Evolutionary conservation across 2,888 invertebrate genomes (phyloP).

Genomic region (Bhutanitis thaidina): DNA sequence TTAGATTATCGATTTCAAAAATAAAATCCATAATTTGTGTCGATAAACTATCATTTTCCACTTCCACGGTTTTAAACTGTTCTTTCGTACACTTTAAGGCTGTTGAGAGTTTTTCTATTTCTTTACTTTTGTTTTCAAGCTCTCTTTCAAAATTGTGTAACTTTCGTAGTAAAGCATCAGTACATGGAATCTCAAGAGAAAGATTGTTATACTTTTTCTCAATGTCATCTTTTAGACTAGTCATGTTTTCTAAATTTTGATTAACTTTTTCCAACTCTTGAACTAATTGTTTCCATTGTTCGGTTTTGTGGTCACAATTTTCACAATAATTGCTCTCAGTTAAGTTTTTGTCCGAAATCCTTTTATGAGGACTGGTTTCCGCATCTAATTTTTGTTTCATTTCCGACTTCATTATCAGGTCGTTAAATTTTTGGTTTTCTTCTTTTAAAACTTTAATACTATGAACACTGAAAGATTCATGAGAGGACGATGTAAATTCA

Average conservation of each 20-base stretch:
- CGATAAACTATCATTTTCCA: conserved; percentile 77
- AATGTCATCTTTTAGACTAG: conserved; percentile 41
- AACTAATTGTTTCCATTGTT: conserved; percentile 29
- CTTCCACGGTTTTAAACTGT: conserved; percentile 58
- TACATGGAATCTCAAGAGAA: conserved; percentile 45
- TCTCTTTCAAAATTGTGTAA: conserved; percentile 47
- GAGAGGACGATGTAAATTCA: not conserved
- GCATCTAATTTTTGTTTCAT: conserved; percentile 30
- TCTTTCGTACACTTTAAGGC: conserved; percentile 36
- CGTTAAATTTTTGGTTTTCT: conserved; percentile 46
- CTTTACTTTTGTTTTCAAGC: conserved; percentile 35
- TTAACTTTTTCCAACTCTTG: conserved; percentile 36
- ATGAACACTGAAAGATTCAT: not conserved
- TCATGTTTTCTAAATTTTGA: conserved; percentile 35
- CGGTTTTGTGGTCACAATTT: conserved; percentile 30
- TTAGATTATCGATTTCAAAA: conserved; percentile 74
- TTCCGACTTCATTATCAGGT: conserved; percentile 29
- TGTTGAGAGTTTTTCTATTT: conserved; percentile 40
- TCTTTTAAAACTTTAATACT: conserved; percentile 33
- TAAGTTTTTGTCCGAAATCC: not conserved
- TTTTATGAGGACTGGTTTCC: conserved; percentile 41
- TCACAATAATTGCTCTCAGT: conserved; percentile 24
- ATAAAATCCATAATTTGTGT: conserved; percentile 79
- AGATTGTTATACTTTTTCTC: conserved; percentile 50
- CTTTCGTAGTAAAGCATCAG: conserved; percentile 46